Percentiles rank a stretch among this genome's conserved stretches.
Conservation (phyloP, 2,888 invertebrate species). For the Thumatha senex region DNA sequence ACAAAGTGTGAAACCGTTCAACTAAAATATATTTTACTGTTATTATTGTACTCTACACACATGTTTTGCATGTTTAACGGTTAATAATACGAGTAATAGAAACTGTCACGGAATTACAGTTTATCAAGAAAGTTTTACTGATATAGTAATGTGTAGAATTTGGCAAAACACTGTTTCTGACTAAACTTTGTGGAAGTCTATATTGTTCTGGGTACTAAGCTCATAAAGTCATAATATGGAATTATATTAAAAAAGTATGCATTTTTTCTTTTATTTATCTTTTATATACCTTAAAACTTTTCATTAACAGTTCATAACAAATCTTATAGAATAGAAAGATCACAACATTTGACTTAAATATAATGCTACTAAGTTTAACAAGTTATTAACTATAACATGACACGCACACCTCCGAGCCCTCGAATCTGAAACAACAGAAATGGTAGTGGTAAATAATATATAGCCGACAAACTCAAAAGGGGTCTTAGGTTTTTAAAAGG, state of each 20-base stretch:
- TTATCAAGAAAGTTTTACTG: neutral
- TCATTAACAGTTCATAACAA: slow-evolving; percentile 3
- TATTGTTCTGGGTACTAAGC: slow-evolving; percentile 3
- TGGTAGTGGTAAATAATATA: neutral
- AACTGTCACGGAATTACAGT: neutral
- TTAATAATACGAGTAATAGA: neutral
- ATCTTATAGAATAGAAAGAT: neutral
- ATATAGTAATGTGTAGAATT: too few relatives aligned
- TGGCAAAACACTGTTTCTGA: too few relatives aligned
- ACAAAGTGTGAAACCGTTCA: too few relatives aligned
- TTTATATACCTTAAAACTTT: slow-evolving; percentile 20
- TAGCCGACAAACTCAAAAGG: too few relatives aligned
- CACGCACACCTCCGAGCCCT: slow-evolving; percentile 62
- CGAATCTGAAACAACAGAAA: slow-evolving; percentile 54
- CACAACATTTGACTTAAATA: slow-evolving; percentile 12
- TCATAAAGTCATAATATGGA: slow-evolving; percentile 29
- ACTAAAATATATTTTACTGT: too few relatives aligned
- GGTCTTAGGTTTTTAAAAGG: too few relatives aligned
- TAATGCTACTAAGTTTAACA: neutral
- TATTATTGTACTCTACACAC: too few relatives aligned
- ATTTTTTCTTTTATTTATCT: slow-evolving; percentile 34
- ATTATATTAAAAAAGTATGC: slow-evolving; percentile 39
- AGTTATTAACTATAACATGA: slow-evolving; percentile 62
- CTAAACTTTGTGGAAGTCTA: too few relatives aligned
- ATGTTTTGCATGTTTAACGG: slow-evolving; percentile 9